phyloP scores from a whole-genome alignment of 2,888 invertebrate genomes.

The Hymenopus coronatus region DNA sequence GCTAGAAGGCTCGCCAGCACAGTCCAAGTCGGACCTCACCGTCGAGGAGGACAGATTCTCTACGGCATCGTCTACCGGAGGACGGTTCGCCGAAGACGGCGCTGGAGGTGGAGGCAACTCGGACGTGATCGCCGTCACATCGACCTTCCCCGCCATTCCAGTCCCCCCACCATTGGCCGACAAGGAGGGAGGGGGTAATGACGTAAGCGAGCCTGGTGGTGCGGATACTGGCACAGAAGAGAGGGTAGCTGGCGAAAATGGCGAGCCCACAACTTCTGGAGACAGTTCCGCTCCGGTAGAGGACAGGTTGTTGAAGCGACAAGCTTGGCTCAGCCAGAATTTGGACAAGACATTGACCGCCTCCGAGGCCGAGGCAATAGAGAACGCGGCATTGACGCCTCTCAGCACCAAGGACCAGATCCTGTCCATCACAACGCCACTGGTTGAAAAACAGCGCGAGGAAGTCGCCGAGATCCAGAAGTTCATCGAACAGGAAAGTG shows the following conservation, averaged over 20 bases:
- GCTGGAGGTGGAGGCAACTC: slow-evolving; percentile 48
- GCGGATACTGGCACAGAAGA: not conserved
- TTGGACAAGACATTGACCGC: not conserved
- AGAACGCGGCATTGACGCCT: not conserved
- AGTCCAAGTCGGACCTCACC: not conserved
- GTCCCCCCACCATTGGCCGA: not conserved
- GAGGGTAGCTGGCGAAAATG: not conserved
- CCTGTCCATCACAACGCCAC: not conserved
- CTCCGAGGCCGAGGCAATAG: not conserved
- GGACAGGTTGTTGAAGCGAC: not conserved
- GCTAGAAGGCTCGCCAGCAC: not conserved
- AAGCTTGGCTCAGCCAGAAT: not conserved
- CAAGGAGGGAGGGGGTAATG: not conserved
- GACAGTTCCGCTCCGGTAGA: not conserved
- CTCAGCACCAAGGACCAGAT: slow-evolving; percentile 8
- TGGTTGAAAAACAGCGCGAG: not conserved
- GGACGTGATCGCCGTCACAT: not conserved
- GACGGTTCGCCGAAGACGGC: slow-evolving; percentile 48
- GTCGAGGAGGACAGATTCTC: not conserved
- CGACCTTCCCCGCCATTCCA: not conserved
- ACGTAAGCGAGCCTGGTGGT: not conserved
- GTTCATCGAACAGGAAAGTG: not conserved
- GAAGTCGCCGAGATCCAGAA: not conserved
- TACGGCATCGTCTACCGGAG: not conserved
- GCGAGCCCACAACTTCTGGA: not conserved